These are phyloP conservation scores for Corythoichthys haematopterus DNA, from an alignment of 2,113 vertebrate genomes.

Conservation along the genomic window DNA sequence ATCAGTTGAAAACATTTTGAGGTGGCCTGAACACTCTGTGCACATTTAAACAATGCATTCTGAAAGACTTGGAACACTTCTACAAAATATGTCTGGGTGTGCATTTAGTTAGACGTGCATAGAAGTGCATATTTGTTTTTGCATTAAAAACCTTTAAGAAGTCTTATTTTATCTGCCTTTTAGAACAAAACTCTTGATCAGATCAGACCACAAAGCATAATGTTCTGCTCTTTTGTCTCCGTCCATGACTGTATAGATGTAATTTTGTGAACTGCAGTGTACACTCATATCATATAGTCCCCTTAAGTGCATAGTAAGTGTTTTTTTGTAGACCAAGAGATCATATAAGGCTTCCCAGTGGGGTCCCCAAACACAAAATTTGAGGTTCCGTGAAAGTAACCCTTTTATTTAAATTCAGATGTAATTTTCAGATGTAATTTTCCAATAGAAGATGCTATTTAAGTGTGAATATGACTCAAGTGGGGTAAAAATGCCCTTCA, in stretches of 20 bases:
- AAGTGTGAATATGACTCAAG: constrained; percentile 22
- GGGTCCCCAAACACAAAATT: constrained; percentile 28
- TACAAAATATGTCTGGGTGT: no score
- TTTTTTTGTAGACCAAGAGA: constrained; percentile 33
- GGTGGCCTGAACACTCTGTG: no score
- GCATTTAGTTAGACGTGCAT: no score
- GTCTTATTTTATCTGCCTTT: no score
- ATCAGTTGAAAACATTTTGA: no score
- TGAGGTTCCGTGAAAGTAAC: constrained; percentile 37
- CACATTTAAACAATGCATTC: no score
- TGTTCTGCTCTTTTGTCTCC: neutral
- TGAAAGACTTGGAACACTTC: no score
- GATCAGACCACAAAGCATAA: no score
- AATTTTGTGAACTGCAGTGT: constrained; percentile 6
- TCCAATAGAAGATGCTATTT: constrained; percentile 20
- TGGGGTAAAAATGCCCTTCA: constrained; percentile 22
- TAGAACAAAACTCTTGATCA: no score
- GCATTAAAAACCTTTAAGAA: no score
- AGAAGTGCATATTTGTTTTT: no score
- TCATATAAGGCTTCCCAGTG: constrained; percentile 47
- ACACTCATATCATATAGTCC: constrained; percentile 10
- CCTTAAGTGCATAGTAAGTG: constrained; percentile 1
- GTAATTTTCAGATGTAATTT: constrained; percentile 35
- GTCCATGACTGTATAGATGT: neutral
- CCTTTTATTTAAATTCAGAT: constrained; percentile 17